Conservation (phyloP, 2,888 invertebrate species). For the Nemapogon koenigi region DNA sequence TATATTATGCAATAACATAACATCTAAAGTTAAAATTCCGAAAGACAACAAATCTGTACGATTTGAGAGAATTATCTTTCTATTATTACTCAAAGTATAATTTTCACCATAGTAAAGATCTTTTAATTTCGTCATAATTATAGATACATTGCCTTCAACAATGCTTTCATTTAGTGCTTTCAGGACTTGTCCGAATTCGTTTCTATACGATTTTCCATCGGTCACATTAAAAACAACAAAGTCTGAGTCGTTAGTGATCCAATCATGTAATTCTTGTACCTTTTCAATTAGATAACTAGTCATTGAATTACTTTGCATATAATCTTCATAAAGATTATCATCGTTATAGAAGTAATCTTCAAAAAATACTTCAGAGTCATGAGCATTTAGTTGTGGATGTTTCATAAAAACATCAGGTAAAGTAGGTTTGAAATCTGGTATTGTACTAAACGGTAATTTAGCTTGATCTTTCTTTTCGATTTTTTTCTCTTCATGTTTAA, state of each 20-base stretch:
- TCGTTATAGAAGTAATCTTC: conserved; percentile 51
- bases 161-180: conserved; percentile 60
- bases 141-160: conserved; percentile 49
- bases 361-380: conserved; percentile 25
- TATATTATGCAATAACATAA: conserved; percentile 63
- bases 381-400: conserved; percentile 16
- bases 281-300: conserved; percentile 56
- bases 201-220: conserved; percentile 19
- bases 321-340: conserved; percentile 49
- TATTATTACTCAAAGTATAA: conserved; percentile 27
- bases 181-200: conserved; percentile 41
- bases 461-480: conserved; percentile 52
- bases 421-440: conserved; percentile 45
- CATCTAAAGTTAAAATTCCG: conserved; percentile 62
- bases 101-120: conserved; percentile 57
- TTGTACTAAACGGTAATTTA: conserved; percentile 14
- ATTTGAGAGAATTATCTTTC: conserved; percentile 42
- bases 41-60: conserved; percentile 59
- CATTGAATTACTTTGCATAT: conserved; percentile 53
- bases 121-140: conserved; percentile 53
- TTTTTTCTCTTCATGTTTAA: conserved; percentile 36
- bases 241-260: conserved; percentile 49
- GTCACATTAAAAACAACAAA: conserved; percentile 25
- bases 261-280: conserved; percentile 57
- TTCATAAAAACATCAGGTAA: conserved; percentile 29